A percentile compares a stretch with the other conserved stretches of the same genome.
Conservation (phyloP, 1,140 invertebrate species). For the Lepidurus apus region DNA sequence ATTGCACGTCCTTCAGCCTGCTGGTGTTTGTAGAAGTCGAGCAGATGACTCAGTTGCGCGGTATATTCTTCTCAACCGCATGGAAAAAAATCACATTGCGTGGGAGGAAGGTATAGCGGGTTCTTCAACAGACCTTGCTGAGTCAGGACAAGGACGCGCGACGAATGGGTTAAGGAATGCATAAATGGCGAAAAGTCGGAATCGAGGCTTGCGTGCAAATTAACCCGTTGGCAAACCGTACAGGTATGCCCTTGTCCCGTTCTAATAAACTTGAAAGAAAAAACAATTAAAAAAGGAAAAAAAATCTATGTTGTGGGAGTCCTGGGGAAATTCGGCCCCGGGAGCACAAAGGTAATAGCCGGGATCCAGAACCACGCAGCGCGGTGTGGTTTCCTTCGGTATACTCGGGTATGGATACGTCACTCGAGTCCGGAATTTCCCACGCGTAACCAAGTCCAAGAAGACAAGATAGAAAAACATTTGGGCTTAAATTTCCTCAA, state of each 20-base stretch:
- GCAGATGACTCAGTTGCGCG: neutral
- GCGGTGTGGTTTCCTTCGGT: neutral
- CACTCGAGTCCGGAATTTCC: neutral
- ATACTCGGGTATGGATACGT: conserved; percentile 1
- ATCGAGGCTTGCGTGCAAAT: neutral
- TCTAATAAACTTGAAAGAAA: neutral
- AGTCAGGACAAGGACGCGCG: conserved; percentile 16
- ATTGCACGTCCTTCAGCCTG: no score
- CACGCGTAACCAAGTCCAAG: neutral
- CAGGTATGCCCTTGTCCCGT: neutral
- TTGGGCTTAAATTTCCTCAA: neutral
- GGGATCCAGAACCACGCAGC: neutral
- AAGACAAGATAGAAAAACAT: neutral
- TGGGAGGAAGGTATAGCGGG: conserved; percentile 20
- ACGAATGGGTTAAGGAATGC: neutral
- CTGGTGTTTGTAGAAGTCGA: neutral
- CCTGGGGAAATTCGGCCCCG: neutral
- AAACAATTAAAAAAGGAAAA: neutral
- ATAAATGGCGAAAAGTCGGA: neutral
- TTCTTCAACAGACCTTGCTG: conserved; percentile 3
- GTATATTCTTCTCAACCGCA: neutral
- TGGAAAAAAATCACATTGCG: neutral
- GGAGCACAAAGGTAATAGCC: neutral
- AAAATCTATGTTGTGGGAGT: neutral
- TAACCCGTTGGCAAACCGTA: neutral